Conservation (phyloP, 2,113 vertebrate species). For the Peromyscus leucopus region DNA sequence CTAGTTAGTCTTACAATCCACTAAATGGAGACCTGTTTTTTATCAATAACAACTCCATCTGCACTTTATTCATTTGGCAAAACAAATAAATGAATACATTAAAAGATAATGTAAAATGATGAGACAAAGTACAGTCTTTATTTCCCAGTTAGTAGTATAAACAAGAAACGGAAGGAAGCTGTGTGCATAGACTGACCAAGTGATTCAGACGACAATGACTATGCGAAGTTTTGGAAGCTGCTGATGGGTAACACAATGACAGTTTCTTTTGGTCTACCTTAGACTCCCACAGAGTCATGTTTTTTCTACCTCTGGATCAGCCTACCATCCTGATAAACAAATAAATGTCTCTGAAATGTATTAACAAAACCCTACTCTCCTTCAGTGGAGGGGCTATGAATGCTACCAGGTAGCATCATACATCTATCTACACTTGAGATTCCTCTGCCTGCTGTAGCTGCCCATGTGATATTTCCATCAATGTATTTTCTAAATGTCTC, state of each 20-base stretch:
- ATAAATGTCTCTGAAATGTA: neutral
- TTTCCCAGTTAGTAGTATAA: neutral
- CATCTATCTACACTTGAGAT: neutral
- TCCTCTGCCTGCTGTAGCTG: no score
- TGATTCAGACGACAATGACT: neutral
- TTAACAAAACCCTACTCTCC: neutral
- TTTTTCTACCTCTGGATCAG: neutral
- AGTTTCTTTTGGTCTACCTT: neutral
- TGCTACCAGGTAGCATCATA: neutral
- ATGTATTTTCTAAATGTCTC: neutral
- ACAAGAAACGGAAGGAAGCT: neutral
- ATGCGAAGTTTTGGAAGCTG: neutral
- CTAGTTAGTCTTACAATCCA: neutral
- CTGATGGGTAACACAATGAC: neutral
- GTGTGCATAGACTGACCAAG: neutral
- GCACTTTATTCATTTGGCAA: neutral
- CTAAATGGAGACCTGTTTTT: neutral
- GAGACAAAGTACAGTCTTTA: neutral
- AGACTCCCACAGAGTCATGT: neutral
- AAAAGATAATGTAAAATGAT: neutral
- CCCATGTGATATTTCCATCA: neutral
- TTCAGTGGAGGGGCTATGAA: neutral
- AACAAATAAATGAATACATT: neutral
- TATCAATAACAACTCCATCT: neutral
- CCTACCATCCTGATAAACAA: neutral